A percentile compares a stretch with the other conserved stretches of the same genome.
Evolutionary conservation across 2,888 invertebrate species (phyloP).

Genomic region (Drosophila demipolita): DNA sequence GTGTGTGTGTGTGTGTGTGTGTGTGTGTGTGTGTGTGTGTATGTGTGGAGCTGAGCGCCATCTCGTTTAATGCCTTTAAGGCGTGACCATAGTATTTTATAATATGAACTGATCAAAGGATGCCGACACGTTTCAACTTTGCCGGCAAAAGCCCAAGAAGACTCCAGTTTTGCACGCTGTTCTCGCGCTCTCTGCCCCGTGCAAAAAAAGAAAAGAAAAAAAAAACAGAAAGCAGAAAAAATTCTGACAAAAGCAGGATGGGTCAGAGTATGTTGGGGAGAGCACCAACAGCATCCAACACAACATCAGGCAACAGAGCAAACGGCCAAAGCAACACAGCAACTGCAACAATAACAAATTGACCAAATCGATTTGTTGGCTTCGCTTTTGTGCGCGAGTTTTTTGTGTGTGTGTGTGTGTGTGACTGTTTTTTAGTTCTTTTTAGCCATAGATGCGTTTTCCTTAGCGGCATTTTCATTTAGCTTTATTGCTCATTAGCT

Average conservation of each 20-base stretch:
- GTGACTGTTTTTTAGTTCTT: conserved; percentile 10
- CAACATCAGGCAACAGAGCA: conserved; percentile 33
- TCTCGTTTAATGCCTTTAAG: conserved; percentile 86
- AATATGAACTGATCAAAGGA: conserved; percentile 85
- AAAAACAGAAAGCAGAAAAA: not conserved
- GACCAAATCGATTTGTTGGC: conserved; percentile 78
- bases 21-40: conserved; percentile 37
- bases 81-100: conserved; percentile 85
- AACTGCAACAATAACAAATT: conserved; percentile 77
- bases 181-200: conserved; percentile 40
- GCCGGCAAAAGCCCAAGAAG: conserved; percentile 74
- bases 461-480: conserved; percentile 74
- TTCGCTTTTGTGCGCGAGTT: conserved; percentile 42
- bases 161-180: conserved; percentile 75
- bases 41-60: conserved; percentile 83
- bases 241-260: conserved; percentile 25
- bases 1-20: conserved; percentile 62
- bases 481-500: conserved; percentile 77
- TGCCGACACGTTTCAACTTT: conserved; percentile 84
- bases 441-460: conserved; percentile 32
- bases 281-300: conserved; percentile 20
- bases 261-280: conserved; percentile 21
- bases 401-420: not conserved
- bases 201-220: conserved; percentile 47
- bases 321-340: conserved; percentile 3